Conservation (phyloP, 2,797 vertebrate species). For the Sebastes baramenuke region DNA sequence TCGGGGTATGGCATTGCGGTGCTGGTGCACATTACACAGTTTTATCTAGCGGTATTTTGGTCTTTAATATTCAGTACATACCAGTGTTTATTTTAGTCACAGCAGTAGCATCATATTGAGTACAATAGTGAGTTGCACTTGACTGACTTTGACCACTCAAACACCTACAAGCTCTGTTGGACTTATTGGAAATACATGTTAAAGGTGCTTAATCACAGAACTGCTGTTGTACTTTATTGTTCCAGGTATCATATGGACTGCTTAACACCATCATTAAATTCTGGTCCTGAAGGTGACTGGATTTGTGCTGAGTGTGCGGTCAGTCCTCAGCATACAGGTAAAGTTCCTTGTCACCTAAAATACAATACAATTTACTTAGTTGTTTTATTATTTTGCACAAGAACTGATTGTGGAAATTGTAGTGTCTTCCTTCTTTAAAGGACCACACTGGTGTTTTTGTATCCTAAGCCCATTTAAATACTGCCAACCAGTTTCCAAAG, state of each 20-base stretch:
- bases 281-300: conserved; percentile 54
- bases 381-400: neutral
- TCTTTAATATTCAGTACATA: neutral
- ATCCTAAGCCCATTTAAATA: neutral
- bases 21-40: neutral
- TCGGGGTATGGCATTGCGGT: conserved; percentile 78
- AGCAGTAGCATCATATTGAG: neutral
- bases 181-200: neutral
- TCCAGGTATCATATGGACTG: conserved; percentile 67
- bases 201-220: neutral
- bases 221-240: neutral
- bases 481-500: neutral
- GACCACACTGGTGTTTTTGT: neutral
- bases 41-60: neutral
- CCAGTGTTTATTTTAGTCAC: neutral
- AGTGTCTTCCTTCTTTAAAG: neutral
- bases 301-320: conserved; percentile 61
- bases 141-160: neutral
- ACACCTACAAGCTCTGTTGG: neutral
- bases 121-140: neutral
- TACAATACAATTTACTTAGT: neutral
- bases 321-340: conserved; percentile 27
- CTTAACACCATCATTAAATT: conserved; percentile 34
- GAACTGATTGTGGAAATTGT: neutral
- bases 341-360: neutral